Evolutionary conservation across 2,888 invertebrate genomes (phyloP).

Genomic region (Corythucha ciliata): DNA sequence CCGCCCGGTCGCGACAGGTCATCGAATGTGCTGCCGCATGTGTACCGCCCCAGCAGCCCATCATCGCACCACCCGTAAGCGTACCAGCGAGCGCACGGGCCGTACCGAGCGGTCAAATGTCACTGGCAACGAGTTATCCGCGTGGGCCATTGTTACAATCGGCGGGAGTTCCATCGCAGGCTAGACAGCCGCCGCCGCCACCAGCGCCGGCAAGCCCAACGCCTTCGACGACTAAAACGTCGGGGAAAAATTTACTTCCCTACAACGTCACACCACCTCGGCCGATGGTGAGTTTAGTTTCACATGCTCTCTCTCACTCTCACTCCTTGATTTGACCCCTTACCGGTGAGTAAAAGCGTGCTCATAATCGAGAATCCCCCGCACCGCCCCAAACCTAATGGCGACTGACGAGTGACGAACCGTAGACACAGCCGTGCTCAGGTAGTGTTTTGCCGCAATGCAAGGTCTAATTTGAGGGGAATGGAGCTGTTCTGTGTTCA

Average conservation of each 20-base stretch:
- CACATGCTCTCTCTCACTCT: too few relatives aligned
- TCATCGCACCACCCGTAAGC: constrained; percentile 16
- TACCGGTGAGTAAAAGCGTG: too few relatives aligned
- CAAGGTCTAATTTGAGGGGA: too few relatives aligned
- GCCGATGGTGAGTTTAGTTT: constrained; percentile 54
- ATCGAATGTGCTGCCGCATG: constrained; percentile 25
- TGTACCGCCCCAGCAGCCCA: constrained; percentile 13
- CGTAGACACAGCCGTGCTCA: too few relatives aligned
- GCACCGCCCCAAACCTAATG: too few relatives aligned
- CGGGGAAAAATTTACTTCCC: constrained; percentile 63
- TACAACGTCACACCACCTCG: constrained; percentile 82
- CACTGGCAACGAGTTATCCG: constrained; percentile 6
- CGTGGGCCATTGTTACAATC: neutral
- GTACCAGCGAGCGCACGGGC: constrained; percentile 19
- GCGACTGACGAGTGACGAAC: too few relatives aligned
- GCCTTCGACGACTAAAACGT: constrained; percentile 39
- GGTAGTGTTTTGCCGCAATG: too few relatives aligned
- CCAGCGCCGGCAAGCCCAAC: constrained; percentile 40
- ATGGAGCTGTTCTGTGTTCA: too few relatives aligned
- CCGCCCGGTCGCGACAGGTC: constrained; percentile 20
- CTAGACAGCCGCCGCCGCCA: constrained; percentile 29
- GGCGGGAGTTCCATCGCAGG: constrained; percentile 23
- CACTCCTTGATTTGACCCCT: too few relatives aligned
- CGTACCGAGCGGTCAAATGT: constrained; percentile 15
- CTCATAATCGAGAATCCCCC: too few relatives aligned